Base-by-base conservation (phyloP, 1,140 invertebrate genomes). In the Drosophila pectinifera region DNA sequence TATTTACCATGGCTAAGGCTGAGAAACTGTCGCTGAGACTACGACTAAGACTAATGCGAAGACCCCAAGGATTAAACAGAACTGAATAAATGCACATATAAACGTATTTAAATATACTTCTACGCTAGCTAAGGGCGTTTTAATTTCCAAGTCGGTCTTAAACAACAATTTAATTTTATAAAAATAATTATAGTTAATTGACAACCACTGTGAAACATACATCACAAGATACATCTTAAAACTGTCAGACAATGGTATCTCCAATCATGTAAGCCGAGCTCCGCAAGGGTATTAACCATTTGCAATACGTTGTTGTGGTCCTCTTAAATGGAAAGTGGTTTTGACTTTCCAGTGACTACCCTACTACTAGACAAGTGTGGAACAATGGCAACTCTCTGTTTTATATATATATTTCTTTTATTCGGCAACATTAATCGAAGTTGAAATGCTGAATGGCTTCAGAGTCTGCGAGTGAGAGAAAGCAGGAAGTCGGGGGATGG, bases 361-460 rank as follows among this genome's bases (percentile, higher is more conserved):
- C 61, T 31, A 74, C 68, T 82, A 54, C 49, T 64, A 75, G 74
- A 82, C 80, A 83, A 83, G 78, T 31, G 46, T 53, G 26, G 26
- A 64, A 78, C 65, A 72, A 64, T 43, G 41, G 59, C 39, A 38
- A 34, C 48, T 45, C n/a, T n/a, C n/a, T n/a, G 7, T 14, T 22
- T n/a, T 24, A 16, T 16, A 13, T 26, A 24, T 13, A 42, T 28
- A 22, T 24, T 26, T 58, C 55, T 54, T 38, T 78, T 79, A 55
- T 69, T 67, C 63, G 74, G 82, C 78, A 74, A 76, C 70, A 86
- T 86, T 82, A 88, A 86, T 88, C 83, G n/a, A n/a, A n/a, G n/a
- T n/a, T n/a, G n/a, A 84, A 67, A 80, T 79, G 65, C 45, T 53
- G 63, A 73, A 82, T 74, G 73, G 48, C 62, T 62, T 65, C 38